A percentile compares a stretch with the other conserved stretches of the same genome.
phyloP scores from a whole-genome alignment of 1,140 invertebrate species.

The Drosophila neocordata region DNA sequence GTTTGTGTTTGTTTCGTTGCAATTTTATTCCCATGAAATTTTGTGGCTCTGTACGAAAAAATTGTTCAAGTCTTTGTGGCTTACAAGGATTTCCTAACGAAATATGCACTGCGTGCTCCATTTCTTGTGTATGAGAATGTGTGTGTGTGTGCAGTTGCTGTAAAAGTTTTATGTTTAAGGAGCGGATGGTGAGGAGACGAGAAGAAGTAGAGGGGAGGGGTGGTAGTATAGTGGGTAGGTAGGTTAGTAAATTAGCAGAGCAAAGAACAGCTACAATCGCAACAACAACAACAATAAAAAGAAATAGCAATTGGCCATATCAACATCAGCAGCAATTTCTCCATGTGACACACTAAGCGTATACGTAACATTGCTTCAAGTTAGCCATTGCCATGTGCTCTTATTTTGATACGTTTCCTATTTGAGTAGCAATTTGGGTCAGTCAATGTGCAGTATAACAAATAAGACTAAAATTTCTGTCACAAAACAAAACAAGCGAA shows the following conservation, averaged over 20 bases:
- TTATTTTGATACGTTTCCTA: constrained; percentile 18
- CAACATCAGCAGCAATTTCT: constrained; percentile 9
- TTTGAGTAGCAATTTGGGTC: constrained; percentile 42
- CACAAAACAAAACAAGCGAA: background rate
- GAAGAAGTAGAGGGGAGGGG: background rate
- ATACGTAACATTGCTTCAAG: constrained; percentile 57
- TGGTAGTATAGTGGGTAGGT: background rate
- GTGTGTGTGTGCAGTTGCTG: constrained; percentile 1
- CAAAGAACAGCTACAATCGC: constrained; percentile 32
- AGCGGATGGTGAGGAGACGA: background rate
- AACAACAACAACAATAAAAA: constrained; percentile 10
- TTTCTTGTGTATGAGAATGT: background rate
- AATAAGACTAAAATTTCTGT: constrained; percentile 1
- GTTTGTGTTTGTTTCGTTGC: constrained; percentile 71
- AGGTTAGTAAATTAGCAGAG: constrained; percentile 56
- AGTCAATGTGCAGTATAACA: constrained; percentile 16
- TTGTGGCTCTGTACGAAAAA: constrained; percentile 66
- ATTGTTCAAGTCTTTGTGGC: constrained; percentile 79
- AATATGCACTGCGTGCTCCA: constrained; percentile 68
- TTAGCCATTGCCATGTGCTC: constrained; percentile 37
- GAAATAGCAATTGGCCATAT: constrained; percentile 29
- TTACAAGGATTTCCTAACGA: constrained; percentile 76
- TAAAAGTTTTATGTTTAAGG: background rate
- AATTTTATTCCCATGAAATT: constrained; percentile 77
- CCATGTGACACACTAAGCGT: constrained; percentile 49